Conservation (phyloP, 2,888 invertebrate species). For the Hetaerina titia region DNA sequence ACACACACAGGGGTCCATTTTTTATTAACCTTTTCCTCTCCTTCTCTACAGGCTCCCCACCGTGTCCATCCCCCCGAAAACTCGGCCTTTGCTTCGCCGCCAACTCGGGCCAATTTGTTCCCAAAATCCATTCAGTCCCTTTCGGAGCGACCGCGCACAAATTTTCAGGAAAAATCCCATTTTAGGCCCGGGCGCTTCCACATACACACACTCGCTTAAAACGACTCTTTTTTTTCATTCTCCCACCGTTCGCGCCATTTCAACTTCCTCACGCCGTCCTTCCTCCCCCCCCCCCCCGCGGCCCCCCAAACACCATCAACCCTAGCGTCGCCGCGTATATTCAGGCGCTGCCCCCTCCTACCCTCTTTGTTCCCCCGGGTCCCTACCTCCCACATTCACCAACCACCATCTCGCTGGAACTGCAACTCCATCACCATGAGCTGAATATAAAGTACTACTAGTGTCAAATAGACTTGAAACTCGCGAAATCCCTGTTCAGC, state of each 20-base stretch:
- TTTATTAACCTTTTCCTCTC: background rate
- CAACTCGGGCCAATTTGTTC: background rate
- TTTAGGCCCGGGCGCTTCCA: background rate
- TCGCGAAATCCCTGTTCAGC: conserved; percentile 38
- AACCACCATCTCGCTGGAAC: background rate
- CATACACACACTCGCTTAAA: background rate
- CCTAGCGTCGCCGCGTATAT: background rate
- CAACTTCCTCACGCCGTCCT: background rate
- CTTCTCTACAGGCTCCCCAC: background rate
- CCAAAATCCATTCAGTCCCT: background rate
- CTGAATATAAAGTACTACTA: conserved; percentile 28
- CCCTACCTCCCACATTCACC: background rate
- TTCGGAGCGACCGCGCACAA: background rate
- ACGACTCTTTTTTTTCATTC: background rate
- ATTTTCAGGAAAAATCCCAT: background rate
- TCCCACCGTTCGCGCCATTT: background rate
- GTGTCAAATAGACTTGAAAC: conserved; percentile 29
- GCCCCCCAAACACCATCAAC: background rate
- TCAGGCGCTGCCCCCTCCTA: background rate
- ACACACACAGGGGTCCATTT: background rate
- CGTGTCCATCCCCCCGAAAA: background rate
- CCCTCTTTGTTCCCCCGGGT: background rate
- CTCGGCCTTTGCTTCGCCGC: background rate
- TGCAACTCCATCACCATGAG: background rate
- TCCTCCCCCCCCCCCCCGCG: background rate